Conservation (phyloP, 2,797 vertebrate genomes). For the Hoplostethus mediterraneus region DNA sequence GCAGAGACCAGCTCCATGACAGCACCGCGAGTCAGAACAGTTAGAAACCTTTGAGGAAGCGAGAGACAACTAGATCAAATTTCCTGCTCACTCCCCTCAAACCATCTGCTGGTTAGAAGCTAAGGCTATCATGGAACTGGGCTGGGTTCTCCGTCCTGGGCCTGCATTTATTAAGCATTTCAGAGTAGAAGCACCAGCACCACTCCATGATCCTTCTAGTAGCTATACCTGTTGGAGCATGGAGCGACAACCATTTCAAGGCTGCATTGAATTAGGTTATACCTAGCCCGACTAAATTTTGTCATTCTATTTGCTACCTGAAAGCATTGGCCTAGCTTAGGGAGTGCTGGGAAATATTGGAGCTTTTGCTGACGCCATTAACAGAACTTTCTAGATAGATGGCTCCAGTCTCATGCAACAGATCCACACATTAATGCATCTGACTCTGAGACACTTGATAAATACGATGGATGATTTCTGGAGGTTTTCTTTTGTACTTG, state of each 20-base stretch:
- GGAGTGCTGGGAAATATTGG: slow-evolving; percentile 42
- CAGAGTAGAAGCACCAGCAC: slow-evolving; percentile 28
- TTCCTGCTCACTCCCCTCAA: slow-evolving; percentile 9
- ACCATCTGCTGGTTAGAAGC: slow-evolving; percentile 17
- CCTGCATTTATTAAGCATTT: slow-evolving; percentile 7
- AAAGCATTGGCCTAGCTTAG: slow-evolving; percentile 5
- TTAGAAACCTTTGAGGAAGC: not conserved
- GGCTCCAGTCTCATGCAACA: slow-evolving; percentile 15
- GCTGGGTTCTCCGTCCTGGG: not conserved
- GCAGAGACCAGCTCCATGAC: slow-evolving; percentile 11
- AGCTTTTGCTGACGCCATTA: not conserved
- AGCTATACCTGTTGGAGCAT: slow-evolving; percentile 45
- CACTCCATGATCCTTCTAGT: slow-evolving; percentile 37
- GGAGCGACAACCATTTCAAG: slow-evolving; percentile 26
- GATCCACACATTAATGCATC: slow-evolving; percentile 17
- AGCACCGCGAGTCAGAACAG: not conserved
- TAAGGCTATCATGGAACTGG: slow-evolving; percentile 24
- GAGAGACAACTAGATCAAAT: not conserved
- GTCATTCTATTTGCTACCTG: slow-evolving; percentile 18
- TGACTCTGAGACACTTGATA: slow-evolving; percentile 22
- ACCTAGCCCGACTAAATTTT: no score
- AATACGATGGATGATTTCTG: slow-evolving; percentile 12
- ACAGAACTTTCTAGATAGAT: not conserved
- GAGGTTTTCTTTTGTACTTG: not conserved
- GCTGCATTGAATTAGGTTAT: not conserved